Evolutionary conservation across 2,888 invertebrate species (phyloP), one percentile per base, ranked within the genome.

Genomic region (Itoplectis maculator): DNA sequence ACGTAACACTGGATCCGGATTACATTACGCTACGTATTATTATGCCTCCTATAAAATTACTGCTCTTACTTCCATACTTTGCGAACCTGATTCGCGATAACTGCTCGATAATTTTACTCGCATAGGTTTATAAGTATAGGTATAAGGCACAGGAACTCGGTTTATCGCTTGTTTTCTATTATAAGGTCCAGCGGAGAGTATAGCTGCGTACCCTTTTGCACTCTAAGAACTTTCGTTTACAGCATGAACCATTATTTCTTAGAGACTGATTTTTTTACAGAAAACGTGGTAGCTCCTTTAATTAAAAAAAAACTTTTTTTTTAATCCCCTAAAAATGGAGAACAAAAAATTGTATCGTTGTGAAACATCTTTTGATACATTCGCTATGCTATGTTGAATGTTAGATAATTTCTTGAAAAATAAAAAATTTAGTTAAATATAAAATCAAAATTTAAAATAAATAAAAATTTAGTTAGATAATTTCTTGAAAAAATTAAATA

Each of bases 1-100:
- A 72, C 78, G 78, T 78, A 72, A 78, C 56, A 66, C 72, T 37
- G 78, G 45, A 78, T 78, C 65, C 78, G 79, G 72, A 79, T 79
- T 51, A 68, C 59, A 79, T 79, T 51, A 68, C 59, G 47, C 40
- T 47, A 51, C 73, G 73, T 59, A 72, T 59, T 59, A 72, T 72
- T 72, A 72, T 72, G 59, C 56, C 70, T 72, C 59, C 45, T 47
- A 59, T 59, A 59, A 45, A 72, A 59, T 69, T 40, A 56, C 20
- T 23, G 23, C 70, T 40, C 49, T n/a, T 54, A 51, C 40, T 56
- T 47, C 42, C 65, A 20, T 54, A 65, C 74, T 29, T 75, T 68
- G 49, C 68, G 18, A 59, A 68, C 42, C 5, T 29, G 72, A 59
- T 78, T 42, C n/a, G 40, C 18, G 73, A 73, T 61, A 79, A 51